These are phyloP conservation scores for Athene cunicularia DNA, from an alignment of 2,113 vertebrate genomes.

Conservation along the genomic window DNA sequence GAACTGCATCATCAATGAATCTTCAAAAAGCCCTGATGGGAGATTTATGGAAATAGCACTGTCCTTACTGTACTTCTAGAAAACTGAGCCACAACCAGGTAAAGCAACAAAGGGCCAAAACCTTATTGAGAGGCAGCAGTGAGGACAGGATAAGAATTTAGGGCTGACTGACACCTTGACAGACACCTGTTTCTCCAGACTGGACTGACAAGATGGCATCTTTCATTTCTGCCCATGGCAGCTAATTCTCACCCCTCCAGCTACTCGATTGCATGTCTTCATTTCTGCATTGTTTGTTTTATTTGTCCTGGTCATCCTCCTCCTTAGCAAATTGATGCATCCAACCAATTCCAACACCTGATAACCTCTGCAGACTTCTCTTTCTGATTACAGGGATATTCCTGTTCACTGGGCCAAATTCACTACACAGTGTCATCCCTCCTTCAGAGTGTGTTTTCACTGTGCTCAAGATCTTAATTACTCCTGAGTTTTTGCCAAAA, in stretches of 20 bases:
- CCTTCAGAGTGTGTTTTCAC: not conserved
- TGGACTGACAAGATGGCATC: not conserved
- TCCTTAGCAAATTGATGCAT: not conserved
- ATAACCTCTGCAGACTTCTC: not conserved
- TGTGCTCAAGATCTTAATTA: not conserved
- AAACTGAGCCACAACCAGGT: not conserved
- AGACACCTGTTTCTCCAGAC: not conserved
- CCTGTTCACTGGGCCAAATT: not conserved
- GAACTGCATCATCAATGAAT: not conserved
- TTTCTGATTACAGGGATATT: not conserved
- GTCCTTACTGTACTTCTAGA: not conserved
- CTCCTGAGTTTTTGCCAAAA: not conserved
- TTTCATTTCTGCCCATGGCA: not conserved
- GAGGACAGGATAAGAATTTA: not conserved
- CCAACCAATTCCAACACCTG: not conserved
- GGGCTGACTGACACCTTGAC: not conserved
- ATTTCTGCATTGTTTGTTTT: not conserved
- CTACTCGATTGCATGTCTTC: not conserved
- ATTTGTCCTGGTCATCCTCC: not conserved
- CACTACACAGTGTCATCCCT: not conserved
- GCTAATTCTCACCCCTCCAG: not conserved
- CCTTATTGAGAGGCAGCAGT: not conserved
- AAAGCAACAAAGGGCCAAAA: not conserved
- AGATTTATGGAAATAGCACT: not conserved
- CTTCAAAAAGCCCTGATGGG: not conserved